These are phyloP conservation scores for Ameiurus melas DNA, from an alignment of 2,113 vertebrate species.

Conservation along the genomic window DNA sequence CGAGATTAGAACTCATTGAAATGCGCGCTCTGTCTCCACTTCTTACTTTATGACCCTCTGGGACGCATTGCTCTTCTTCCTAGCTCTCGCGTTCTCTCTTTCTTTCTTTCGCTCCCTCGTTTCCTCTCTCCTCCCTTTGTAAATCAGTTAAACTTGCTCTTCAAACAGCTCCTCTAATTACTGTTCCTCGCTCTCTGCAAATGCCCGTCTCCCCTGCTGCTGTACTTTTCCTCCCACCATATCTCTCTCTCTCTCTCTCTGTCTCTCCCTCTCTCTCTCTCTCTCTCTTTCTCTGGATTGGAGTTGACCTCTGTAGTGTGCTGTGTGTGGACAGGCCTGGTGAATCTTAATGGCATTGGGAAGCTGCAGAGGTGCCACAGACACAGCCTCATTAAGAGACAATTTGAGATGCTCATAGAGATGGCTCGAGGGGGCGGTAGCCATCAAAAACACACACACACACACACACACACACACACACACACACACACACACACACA, in stretches of 20 bases:
- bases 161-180: slow-evolving; percentile 84
- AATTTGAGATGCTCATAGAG: slow-evolving; percentile 57
- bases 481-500: slow-evolving; percentile 3
- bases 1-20: slow-evolving; percentile 75
- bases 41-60: slow-evolving; percentile 67
- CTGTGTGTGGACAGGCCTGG: slow-evolving; percentile 46
- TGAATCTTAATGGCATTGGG: slow-evolving; percentile 64
- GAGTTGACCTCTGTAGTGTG: slow-evolving; percentile 62
- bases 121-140: slow-evolving; percentile 67
- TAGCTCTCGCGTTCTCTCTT: slow-evolving; percentile 55
- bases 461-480: slow-evolving; percentile 18
- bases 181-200: slow-evolving; percentile 72
- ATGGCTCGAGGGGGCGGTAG: slow-evolving; percentile 33
- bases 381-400: slow-evolving; percentile 62
- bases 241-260: slow-evolving; percentile 8
- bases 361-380: slow-evolving; percentile 55
- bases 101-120: slow-evolving; percentile 59
- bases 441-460: slow-evolving; percentile 27
- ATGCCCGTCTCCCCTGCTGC: slow-evolving; percentile 67
- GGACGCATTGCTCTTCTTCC: slow-evolving; percentile 63
- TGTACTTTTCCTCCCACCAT: slow-evolving; percentile 40
- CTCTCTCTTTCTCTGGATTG: slow-evolving; percentile 16
- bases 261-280: not conserved
- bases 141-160: slow-evolving; percentile 85
- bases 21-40: slow-evolving; percentile 69